These are phyloP conservation scores for Ichneumoninae sp. DNA, from an alignment of 2,888 invertebrate genomes.

Conservation along the genomic window DNA sequence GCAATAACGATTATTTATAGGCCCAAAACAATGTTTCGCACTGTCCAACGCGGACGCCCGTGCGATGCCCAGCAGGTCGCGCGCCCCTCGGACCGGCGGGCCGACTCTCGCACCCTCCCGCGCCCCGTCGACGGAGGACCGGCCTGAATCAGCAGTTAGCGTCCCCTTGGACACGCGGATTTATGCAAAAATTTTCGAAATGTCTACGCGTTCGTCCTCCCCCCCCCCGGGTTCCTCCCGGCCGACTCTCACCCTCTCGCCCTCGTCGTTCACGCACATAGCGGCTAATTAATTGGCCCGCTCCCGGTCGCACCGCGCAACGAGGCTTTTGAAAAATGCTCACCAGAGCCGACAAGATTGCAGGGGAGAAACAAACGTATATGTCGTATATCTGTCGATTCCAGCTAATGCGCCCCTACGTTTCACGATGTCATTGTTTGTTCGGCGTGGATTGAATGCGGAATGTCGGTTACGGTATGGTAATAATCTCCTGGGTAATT, in stretches of 20 bases:
- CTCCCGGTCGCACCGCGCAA: constrained; percentile 6
- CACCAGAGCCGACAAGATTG: constrained; percentile 26
- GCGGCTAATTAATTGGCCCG: constrained; percentile 62
- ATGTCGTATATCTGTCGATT: not conserved
- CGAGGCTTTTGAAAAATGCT: constrained; percentile 58
- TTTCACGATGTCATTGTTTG: constrained; percentile 73
- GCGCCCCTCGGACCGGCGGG: constrained; percentile 48
- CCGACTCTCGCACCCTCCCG: constrained; percentile 48
- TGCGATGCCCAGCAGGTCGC: constrained; percentile 24
- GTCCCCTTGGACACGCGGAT: constrained; percentile 66
- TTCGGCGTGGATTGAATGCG: not conserved
- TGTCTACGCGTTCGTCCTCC: constrained; percentile 69
- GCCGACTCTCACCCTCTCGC: constrained; percentile 26
- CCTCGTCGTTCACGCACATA: constrained; percentile 49
- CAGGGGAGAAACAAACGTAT: not conserved
- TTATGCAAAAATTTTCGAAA: constrained; percentile 76
- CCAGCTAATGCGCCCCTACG: not conserved
- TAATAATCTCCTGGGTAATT: constrained; percentile 30
- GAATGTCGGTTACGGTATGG: constrained; percentile 5
- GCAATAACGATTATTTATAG: constrained; percentile 83
- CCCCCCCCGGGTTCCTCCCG: constrained; percentile 27
- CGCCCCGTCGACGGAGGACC: constrained; percentile 57
- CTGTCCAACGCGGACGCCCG: constrained; percentile 74
- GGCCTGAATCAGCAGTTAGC: constrained; percentile 77
- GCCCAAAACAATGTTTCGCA: constrained; percentile 82